These are phyloP conservation scores for Zaprionus inermis DNA, from an alignment of 1,140 invertebrate species.

Conservation along the genomic window DNA sequence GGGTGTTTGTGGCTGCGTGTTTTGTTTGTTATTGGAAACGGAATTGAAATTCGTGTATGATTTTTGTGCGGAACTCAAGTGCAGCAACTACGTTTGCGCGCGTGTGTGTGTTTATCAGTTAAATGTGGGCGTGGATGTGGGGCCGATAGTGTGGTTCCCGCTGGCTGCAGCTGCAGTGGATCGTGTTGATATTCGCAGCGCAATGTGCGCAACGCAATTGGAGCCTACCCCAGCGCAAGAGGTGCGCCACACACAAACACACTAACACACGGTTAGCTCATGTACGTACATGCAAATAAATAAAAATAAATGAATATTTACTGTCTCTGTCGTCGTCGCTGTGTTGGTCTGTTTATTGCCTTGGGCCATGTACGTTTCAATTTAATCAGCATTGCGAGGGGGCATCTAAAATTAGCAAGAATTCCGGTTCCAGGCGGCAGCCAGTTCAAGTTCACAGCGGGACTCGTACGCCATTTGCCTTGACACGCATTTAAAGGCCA, in stretches of 20 bases:
- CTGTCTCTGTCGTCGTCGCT: background rate
- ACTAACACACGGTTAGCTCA: background rate
- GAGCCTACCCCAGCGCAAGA: conserved; percentile 22
- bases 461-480: conserved; percentile 37
- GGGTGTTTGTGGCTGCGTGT: conserved; percentile 59
- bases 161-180: conserved; percentile 9
- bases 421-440: conserved; percentile 52
- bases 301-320: conserved; percentile 11
- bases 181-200: conserved; percentile 32
- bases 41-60: conserved; percentile 64
- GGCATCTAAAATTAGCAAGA: conserved; percentile 63
- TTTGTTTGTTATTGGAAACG: conserved; percentile 76
- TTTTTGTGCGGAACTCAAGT: conserved; percentile 74
- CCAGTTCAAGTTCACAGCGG: conserved; percentile 65
- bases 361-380: conserved; percentile 46
- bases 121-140: conserved; percentile 63
- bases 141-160: conserved; percentile 27
- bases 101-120: conserved; percentile 18
- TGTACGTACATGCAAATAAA: conserved; percentile 14
- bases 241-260: conserved; percentile 33
- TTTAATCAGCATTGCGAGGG: conserved; percentile 61
- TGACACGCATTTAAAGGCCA: conserved; percentile 59
- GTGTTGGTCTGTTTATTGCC: conserved; percentile 3
- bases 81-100: conserved; percentile 29
- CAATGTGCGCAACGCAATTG: conserved; percentile 62